phyloP scores from a whole-genome alignment of 2,888 invertebrate genomes.

The Leptinotarsa tumamoca region DNA sequence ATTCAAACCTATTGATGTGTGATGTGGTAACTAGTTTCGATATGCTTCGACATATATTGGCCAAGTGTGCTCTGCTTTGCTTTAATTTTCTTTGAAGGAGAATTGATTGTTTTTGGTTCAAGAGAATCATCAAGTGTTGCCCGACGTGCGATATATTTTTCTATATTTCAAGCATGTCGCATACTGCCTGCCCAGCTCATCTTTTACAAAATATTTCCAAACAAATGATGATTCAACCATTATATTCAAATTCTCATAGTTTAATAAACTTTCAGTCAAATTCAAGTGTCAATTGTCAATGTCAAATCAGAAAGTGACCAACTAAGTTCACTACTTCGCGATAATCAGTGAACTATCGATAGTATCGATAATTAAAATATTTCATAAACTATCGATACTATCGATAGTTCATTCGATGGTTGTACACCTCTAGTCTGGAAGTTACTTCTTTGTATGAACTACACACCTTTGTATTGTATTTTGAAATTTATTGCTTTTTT shows the following conservation, averaged over 20 bases:
- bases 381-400: background rate
- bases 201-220: conserved; percentile 3
- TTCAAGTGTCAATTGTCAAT: background rate
- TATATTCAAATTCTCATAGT: background rate
- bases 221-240: background rate
- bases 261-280: background rate
- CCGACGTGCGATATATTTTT: background rate
- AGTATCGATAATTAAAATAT: background rate
- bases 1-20: conserved; percentile 6
- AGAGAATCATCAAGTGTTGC: background rate
- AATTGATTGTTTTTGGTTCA: background rate
- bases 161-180: background rate
- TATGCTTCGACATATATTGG: no score
- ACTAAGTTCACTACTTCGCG: background rate
- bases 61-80: no score
- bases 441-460: no score
- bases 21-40: no score
- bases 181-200: conserved; percentile 1
- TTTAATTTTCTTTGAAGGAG: background rate
- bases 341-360: background rate
- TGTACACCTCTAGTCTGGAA: background rate
- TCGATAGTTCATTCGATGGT: background rate
- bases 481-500: no score
- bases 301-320: background rate
- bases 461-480: no score